A percentile compares a stretch with the other conserved stretches of the same genome.
Conservation (phyloP, 35 echinoderm and acorn worm genomes). For the Apostichopus japonicus region DNA sequence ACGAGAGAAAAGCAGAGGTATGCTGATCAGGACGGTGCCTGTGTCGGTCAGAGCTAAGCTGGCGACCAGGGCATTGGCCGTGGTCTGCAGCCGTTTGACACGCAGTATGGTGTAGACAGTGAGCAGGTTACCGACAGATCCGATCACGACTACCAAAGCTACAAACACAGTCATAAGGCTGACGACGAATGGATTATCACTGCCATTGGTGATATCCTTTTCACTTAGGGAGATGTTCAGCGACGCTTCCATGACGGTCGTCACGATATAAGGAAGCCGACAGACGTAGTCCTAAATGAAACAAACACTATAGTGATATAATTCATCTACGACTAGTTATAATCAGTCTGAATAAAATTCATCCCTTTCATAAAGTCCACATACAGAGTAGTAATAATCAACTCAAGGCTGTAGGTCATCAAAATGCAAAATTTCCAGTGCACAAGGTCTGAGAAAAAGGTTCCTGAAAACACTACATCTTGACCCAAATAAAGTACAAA, state of each 20-base stretch:
- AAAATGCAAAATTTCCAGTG: too few species aligned
- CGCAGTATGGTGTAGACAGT: not conserved
- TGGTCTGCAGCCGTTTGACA: not conserved
- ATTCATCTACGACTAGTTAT: too few species aligned
- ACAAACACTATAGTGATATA: too few species aligned
- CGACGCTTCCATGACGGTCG: not conserved
- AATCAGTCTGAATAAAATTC: too few species aligned
- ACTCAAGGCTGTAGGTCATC: too few species aligned
- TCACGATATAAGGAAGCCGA: too few species aligned
- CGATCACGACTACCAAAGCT: not conserved
- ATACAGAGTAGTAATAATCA: too few species aligned
- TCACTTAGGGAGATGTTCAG: not conserved
- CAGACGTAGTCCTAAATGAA: too few species aligned
- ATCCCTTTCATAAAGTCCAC: too few species aligned
- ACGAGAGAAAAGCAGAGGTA: constrained; percentile 9
- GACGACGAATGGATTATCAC: constrained; percentile 9
- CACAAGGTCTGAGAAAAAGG: too few species aligned
- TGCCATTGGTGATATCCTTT: constrained; percentile 7
- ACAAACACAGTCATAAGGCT: not conserved
- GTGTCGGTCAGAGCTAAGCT: constrained; percentile 5
- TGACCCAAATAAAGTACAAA: too few species aligned
- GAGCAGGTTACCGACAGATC: constrained; percentile 19
- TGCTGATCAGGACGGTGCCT: not conserved
- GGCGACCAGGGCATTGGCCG: constrained; percentile 20
- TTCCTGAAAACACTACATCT: too few species aligned